These are phyloP conservation scores for Crematogaster levior DNA, from an alignment of 2,888 invertebrate species.

Conservation along the genomic window DNA sequence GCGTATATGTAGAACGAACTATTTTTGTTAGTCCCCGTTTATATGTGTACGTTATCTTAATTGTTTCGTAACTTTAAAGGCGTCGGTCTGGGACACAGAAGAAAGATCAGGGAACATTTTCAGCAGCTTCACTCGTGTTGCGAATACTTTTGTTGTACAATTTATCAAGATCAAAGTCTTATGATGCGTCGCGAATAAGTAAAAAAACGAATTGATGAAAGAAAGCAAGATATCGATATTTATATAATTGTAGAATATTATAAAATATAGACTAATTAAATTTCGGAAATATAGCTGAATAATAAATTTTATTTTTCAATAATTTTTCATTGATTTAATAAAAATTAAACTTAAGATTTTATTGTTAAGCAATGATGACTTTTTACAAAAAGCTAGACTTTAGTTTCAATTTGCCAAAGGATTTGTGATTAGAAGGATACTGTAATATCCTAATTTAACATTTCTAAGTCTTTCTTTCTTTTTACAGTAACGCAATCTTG, in stretches of 20 bases:
- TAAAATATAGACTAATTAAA: slow-evolving; percentile 6
- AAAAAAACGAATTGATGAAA: neutral
- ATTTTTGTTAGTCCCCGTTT: slow-evolving; percentile 49
- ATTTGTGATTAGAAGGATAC: neutral
- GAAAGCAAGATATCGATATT: neutral
- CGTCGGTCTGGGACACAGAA: slow-evolving; percentile 62
- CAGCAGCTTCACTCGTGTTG: neutral
- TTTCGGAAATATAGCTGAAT: neutral
- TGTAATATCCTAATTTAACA: neutral
- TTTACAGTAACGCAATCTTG: neutral
- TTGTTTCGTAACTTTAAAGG: slow-evolving; percentile 26
- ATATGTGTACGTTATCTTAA: slow-evolving; percentile 26
- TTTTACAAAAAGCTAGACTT: neutral
- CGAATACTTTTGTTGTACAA: neutral
- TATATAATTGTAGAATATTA: slow-evolving; percentile 8
- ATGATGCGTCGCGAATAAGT: neutral
- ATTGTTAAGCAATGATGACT: neutral
- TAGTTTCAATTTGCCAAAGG: neutral
- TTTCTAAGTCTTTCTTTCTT: neutral
- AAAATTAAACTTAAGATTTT: neutral
- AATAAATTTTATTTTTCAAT: neutral
- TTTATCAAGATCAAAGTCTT: neutral
- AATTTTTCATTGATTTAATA: neutral
- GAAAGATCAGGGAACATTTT: slow-evolving; percentile 4
- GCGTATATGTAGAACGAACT: slow-evolving; percentile 29